A percentile compares a stretch with the other conserved stretches of the same genome.
These are phyloP conservation scores for Folsomia candida DNA, from an alignment of 2,888 invertebrate species.

Conservation along the genomic window DNA sequence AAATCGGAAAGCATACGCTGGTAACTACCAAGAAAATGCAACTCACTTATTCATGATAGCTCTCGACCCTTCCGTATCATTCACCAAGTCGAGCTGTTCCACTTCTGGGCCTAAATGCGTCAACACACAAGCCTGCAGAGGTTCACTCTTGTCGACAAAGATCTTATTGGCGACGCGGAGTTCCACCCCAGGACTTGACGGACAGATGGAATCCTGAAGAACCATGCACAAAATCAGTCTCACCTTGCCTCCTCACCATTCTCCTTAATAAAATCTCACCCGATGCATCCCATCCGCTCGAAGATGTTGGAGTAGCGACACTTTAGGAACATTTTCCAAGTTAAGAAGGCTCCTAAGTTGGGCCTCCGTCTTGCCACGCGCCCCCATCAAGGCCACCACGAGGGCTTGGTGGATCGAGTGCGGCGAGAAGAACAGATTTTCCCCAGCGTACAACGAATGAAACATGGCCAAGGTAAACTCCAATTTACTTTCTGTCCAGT, in stretches of 20 bases:
- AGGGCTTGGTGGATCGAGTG: conserved; percentile 80
- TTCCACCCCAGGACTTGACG: conserved; percentile 36
- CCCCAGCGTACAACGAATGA: conserved; percentile 44
- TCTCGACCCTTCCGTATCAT: conserved; percentile 62
- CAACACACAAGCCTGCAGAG: conserved; percentile 66
- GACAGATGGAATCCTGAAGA: conserved; percentile 32
- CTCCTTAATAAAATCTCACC: no score
- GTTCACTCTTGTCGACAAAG: conserved; percentile 63
- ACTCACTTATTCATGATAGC: conserved; percentile 69
- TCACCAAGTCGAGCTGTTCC: conserved; percentile 61
- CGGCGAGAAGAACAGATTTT: conserved; percentile 81
- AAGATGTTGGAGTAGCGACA: conserved; percentile 70
- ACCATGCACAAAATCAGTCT: no score
- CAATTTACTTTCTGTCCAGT: conserved; percentile 26
- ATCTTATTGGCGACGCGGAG: conserved; percentile 75
- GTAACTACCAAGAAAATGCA: no score
- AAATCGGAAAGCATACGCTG: no score
- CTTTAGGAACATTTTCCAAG: conserved; percentile 63
- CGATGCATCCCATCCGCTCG: conserved; percentile 65
- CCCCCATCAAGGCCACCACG: conserved; percentile 73
- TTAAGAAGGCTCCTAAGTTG: conserved; percentile 64
- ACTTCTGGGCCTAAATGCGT: conserved; percentile 60
- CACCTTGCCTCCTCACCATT: no score
- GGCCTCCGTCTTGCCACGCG: conserved; percentile 68
- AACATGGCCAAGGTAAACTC: conserved; percentile 47